These are phyloP conservation scores for Lepeophtheirus nordmannii DNA, from an alignment of 2,888 invertebrate genomes.

Conservation along the genomic window DNA sequence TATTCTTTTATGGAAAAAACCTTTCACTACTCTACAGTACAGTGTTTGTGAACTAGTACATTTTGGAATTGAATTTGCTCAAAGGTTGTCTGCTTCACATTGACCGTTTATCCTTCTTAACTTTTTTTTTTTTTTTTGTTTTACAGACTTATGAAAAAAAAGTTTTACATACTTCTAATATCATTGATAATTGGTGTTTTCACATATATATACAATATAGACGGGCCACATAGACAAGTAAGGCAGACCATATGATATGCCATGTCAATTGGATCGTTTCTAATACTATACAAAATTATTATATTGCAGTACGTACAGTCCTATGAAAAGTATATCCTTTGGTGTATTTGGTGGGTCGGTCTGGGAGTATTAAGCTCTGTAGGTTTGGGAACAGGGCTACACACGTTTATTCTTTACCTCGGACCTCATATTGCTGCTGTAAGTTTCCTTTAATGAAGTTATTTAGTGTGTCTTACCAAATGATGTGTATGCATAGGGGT, in stretches of 20 bases:
- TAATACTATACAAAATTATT: conserved; percentile 13
- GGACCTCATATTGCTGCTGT: conserved; percentile 92
- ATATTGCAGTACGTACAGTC: conserved; percentile 31
- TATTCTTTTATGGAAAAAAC: conserved; percentile 64
- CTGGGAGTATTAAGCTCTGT: conserved; percentile 92
- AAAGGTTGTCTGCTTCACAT: conserved; percentile 39
- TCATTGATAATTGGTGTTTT: background rate
- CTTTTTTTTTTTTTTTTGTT: background rate
- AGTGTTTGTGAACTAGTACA: conserved; percentile 55
- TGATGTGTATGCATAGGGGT: background rate
- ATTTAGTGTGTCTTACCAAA: too few species aligned
- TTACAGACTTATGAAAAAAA: conserved; percentile 1
- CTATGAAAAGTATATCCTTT: conserved; percentile 39
- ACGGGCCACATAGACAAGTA: conserved; percentile 28
- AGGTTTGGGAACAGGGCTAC: conserved; percentile 91
- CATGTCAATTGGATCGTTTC: background rate
- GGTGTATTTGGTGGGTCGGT: conserved; percentile 80
- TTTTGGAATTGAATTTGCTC: conserved; percentile 44
- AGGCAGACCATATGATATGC: background rate
- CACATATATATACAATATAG: conserved; percentile 14
- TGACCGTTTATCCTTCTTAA: background rate
- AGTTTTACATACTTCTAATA: conserved; percentile 32
- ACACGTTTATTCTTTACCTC: conserved; percentile 93
- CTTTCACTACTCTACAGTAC: conserved; percentile 60
- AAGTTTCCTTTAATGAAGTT: background rate